phyloP scores from a whole-genome alignment of 2,797 vertebrate species.

The Atherinosoma microstoma region DNA sequence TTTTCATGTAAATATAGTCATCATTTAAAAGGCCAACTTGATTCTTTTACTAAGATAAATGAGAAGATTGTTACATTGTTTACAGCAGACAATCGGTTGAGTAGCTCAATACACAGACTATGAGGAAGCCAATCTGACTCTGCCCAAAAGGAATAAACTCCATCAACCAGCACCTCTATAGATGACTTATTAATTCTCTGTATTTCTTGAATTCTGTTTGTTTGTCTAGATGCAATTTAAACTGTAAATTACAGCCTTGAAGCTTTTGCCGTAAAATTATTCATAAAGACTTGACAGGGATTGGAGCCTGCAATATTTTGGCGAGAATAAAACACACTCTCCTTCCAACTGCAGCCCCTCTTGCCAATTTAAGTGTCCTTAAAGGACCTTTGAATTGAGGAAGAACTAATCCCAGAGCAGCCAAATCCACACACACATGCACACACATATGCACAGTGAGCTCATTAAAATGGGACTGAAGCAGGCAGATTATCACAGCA shows the following conservation, averaged over 20 bases:
- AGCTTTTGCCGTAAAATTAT: conserved; percentile 3
- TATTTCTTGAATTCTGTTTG: neutral
- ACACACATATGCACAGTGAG: conserved; percentile 3
- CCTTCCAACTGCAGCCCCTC: conserved; percentile 2
- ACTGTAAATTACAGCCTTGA: conserved; percentile 9
- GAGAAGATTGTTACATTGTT: neutral
- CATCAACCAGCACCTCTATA: neutral
- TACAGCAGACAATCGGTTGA: neutral
- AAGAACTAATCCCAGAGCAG: conserved; percentile 26
- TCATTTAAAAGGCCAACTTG: neutral
- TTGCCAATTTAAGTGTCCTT: neutral
- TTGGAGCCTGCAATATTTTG: conserved; percentile 17
- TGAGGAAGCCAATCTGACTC: neutral
- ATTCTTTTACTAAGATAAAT: neutral
- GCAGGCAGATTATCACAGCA: conserved; percentile 43
- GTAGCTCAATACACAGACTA: neutral
- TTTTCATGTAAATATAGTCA: neutral
- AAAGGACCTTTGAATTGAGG: conserved; percentile 5
- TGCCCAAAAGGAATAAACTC: neutral
- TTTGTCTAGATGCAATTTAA: conserved; percentile 1
- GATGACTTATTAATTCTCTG: neutral
- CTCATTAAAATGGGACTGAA: conserved; percentile 38
- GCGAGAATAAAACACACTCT: conserved; percentile 10
- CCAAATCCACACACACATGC: neutral
- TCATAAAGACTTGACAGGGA: conserved; percentile 2